Base-by-base conservation (phyloP, 2,888 invertebrate genomes). In the Chironomus riparius region DNA sequence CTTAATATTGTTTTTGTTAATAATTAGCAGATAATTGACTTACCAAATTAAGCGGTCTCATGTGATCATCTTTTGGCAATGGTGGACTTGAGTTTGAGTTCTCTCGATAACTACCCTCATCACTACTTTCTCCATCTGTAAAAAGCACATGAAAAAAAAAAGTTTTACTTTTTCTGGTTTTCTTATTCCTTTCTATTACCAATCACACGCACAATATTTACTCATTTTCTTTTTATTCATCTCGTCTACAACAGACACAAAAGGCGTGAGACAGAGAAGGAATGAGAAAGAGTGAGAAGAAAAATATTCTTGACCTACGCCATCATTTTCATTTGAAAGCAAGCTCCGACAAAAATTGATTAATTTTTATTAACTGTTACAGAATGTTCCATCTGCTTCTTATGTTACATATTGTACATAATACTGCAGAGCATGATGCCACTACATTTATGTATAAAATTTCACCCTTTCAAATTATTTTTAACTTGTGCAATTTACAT, bases 21-120 rank as follows among this genome's bases (percentile, higher is more conserved):
- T 13, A 72, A 24, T n/a, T 6, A 47, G 3, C 6, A 38, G 10
- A 2, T 38, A 38, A 21, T 24, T 56, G 50, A 77, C 77, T 78
- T 77, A 78, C 78, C 77, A 78, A 77, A 75, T 78, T 77, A 28
- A 78, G 76, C n/a, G 77, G 76, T 68, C 77, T 72, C 24, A 77
- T 77, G 22, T 68, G 70, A 48, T 70, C 76, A 47, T 70, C 68
- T 47, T 77, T 68, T 68, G 6, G 75, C 28, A 21, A 61, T n/a
- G 68, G 70, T 21, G 74, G 75, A 65, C 77, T 76, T 21, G 76
- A 68, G 56, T 76, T 76, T n/a, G 76, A 76, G 21, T 76, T 76
- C 18, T 76, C 76, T 28, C 68, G 68, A 47, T 76, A 76, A 47
- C 76, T 76, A 50, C 76, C 76, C 22, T 76, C 76, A 56, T 76